A percentile compares a stretch with the other conserved stretches of the same genome.
Evolutionary conservation across 2,113 vertebrate genomes (phyloP).

Genomic region (Thalassoma bifasciatum): DNA sequence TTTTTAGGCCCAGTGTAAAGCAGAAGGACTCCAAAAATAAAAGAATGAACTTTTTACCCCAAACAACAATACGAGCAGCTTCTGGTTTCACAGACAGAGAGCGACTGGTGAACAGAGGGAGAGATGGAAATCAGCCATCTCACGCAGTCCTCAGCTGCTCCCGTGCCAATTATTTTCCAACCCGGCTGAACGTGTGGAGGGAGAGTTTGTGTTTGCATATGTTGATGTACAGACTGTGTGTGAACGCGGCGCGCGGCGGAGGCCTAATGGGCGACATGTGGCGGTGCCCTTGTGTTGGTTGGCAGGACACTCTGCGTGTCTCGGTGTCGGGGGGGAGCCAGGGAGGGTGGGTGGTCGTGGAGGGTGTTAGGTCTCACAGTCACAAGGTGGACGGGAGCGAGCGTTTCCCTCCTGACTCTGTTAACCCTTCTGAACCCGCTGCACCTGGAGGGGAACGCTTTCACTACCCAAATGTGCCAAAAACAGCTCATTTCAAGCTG

Average conservation of each 20-base stretch:
- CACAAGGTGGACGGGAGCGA: conserved; percentile 21
- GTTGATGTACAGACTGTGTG: conserved; percentile 17
- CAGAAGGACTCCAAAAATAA: conserved; percentile 71
- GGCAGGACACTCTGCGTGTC: conserved; percentile 78
- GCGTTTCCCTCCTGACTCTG: neutral
- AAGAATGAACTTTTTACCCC: conserved; percentile 78
- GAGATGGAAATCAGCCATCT: conserved; percentile 71
- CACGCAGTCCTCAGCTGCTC: conserved; percentile 80
- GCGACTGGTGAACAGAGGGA: conserved; percentile 75
- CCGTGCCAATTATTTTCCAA: conserved; percentile 41
- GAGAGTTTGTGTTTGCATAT: neutral
- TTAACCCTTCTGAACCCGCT: neutral
- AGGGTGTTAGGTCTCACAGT: neutral
- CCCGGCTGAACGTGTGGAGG: conserved; percentile 16
- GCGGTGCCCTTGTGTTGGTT: conserved; percentile 88
- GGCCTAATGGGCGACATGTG: conserved; percentile 86
- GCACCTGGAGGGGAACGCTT: conserved; percentile 7
- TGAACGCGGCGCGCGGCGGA: conserved; percentile 65
- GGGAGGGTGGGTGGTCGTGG: conserved; percentile 2
- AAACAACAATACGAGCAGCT: conserved; percentile 65
- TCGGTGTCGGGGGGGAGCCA: neutral
- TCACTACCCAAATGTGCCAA: too few species aligned
- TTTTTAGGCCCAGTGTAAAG: conserved; percentile 67
- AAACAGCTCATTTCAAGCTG: too few species aligned
- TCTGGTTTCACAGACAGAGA: conserved; percentile 61